phyloP scores from a whole-genome alignment of 2,888 invertebrate genomes.

The Oxycera nigricornis region DNA sequence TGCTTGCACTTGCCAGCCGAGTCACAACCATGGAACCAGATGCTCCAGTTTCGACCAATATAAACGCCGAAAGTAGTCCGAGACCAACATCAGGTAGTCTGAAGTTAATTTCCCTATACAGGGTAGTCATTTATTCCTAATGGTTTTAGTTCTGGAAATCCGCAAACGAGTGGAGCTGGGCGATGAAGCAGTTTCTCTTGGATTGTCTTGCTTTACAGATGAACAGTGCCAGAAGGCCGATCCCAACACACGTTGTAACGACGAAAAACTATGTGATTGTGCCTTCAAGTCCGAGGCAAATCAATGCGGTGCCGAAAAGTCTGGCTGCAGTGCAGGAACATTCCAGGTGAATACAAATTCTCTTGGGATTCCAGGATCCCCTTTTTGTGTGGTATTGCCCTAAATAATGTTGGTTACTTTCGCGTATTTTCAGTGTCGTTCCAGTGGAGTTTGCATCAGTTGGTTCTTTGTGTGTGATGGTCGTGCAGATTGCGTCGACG shows the following conservation, averaged over 20 bases:
- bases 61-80: conserved; percentile 32
- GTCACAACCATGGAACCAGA: conserved; percentile 64
- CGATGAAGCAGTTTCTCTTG: conserved; percentile 71
- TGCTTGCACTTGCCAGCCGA: conserved; percentile 60
- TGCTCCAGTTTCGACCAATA: conserved; percentile 56
- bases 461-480: conserved; percentile 92
- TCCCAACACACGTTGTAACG: conserved; percentile 74
- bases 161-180: conserved; percentile 61
- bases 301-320: conserved; percentile 74
- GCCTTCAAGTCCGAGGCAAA: conserved; percentile 65
- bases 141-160: conserved; percentile 50
- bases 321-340: conserved; percentile 84
- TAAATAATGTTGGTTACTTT: not conserved
- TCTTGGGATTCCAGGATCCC: not conserved
- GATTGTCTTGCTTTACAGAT: conserved; percentile 76
- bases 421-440: conserved; percentile 72
- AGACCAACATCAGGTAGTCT: conserved; percentile 50
- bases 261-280: conserved; percentile 74
- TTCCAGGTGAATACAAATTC: conserved; percentile 67
- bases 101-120: too few relatives aligned
- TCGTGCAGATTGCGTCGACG: conserved; percentile 82
- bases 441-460: conserved; percentile 85
- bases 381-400: not conserved
- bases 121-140: not conserved
- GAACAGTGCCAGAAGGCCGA: conserved; percentile 83